Percentiles rank a stretch among this genome's conserved stretches.
These are phyloP conservation scores for Ornithoptera alexandrae DNA, from an alignment of 2,888 invertebrate genomes.

Conservation along the genomic window DNA sequence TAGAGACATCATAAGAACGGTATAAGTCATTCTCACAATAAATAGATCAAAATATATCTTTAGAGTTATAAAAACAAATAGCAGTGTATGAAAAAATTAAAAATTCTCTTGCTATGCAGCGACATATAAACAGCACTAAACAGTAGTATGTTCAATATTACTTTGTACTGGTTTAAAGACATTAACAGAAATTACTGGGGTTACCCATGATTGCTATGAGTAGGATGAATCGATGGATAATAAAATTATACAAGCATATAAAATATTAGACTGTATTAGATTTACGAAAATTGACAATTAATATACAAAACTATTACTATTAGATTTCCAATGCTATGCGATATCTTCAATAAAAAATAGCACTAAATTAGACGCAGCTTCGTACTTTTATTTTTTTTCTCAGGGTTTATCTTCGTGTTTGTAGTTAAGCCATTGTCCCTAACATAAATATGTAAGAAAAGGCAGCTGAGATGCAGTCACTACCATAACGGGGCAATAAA, in stretches of 20 bases:
- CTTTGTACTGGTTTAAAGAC: too few relatives aligned
- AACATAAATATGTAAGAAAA: constrained; percentile 40
- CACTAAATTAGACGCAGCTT: neutral
- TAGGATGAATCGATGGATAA: neutral
- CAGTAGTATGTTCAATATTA: too few relatives aligned
- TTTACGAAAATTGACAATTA: neutral
- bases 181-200: too few relatives aligned
- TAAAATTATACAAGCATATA: neutral
- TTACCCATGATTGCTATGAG: too few relatives aligned
- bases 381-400: neutral
- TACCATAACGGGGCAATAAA: constrained; percentile 67
- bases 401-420: neutral
- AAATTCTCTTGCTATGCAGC: too few relatives aligned
- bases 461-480: constrained; percentile 61
- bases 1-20: too few relatives aligned
- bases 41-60: too few relatives aligned
- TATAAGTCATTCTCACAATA: too few relatives aligned
- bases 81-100: too few relatives aligned
- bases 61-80: too few relatives aligned
- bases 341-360: neutral
- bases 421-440: constrained; percentile 34
- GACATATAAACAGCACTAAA: too few relatives aligned
- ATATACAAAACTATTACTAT: neutral
- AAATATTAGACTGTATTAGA: neutral
- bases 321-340: neutral